Evolutionary conservation across 2,888 invertebrate species (phyloP).

Genomic region (Trisateles emortualis): DNA sequence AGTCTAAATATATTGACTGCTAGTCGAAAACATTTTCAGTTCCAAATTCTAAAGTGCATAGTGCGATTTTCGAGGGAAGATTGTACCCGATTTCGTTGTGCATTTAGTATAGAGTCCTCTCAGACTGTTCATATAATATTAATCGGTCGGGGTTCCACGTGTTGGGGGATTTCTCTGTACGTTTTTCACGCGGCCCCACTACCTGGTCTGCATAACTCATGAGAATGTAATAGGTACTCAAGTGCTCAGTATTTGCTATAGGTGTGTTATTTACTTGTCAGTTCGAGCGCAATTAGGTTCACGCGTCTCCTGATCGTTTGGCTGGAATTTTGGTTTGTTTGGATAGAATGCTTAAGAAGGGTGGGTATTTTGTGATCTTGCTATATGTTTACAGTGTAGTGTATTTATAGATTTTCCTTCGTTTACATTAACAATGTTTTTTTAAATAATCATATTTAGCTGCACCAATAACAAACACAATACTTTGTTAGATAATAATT

Average conservation of each 20-base stretch:
- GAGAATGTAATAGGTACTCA: constrained; percentile 80
- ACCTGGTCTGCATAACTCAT: constrained; percentile 80
- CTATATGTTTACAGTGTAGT: too few species aligned
- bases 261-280: constrained; percentile 72
- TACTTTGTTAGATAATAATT: too few species aligned
- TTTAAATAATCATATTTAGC: too few species aligned
- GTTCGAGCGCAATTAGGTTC: constrained; percentile 67
- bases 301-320: constrained; percentile 32
- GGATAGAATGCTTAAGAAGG: not conserved
- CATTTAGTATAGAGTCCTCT: constrained; percentile 58
- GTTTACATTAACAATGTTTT: too few species aligned
- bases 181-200: constrained; percentile 78
- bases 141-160: constrained; percentile 67
- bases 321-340: constrained; percentile 15
- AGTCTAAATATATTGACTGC: constrained; percentile 67
- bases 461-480: too few species aligned
- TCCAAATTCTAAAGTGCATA: constrained; percentile 72
- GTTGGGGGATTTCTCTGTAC: constrained; percentile 7
- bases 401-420: too few species aligned
- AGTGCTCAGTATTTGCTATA: constrained; percentile 71
- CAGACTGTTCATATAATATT: constrained; percentile 82
- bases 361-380: too few species aligned
- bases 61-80: constrained; percentile 70
- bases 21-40: constrained; percentile 70
- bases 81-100: constrained; percentile 71